These are phyloP conservation scores for Temnothorax rugatulus DNA, from an alignment of 2,888 invertebrate species.

Conservation along the genomic window DNA sequence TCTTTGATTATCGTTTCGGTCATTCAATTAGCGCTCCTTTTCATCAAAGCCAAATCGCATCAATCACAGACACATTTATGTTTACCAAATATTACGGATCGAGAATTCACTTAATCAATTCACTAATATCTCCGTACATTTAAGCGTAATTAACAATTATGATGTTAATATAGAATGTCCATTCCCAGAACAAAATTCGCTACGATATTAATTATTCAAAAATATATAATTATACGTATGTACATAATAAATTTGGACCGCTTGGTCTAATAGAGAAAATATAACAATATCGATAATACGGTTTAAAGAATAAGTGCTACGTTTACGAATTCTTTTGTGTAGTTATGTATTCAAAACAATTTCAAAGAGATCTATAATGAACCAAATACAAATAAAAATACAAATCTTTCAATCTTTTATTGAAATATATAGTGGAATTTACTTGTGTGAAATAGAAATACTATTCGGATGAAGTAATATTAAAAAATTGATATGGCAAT, in stretches of 20 bases:
- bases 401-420: not conserved
- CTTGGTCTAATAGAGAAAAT: not conserved
- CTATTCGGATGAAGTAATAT: not conserved
- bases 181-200: not conserved
- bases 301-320: not conserved
- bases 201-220: not conserved
- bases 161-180: not conserved
- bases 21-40: conserved; percentile 22
- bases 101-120: not conserved
- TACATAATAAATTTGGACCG: not conserved
- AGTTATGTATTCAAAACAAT: not conserved
- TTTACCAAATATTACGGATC: not conserved
- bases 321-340: not conserved
- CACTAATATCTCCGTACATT: not conserved
- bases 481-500: not conserved
- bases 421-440: not conserved
- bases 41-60: conserved; percentile 1
- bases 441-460: not conserved
- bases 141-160: not conserved
- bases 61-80: not conserved
- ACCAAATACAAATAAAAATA: not conserved
- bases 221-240: not conserved
- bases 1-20: not conserved
- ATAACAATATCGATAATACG: not conserved
- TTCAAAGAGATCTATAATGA: not conserved